A percentile compares a stretch with the other conserved stretches of the same genome.
These are phyloP conservation scores for Trissolcus basalis DNA, from an alignment of 1,140 invertebrate genomes.

Conservation along the genomic window DNA sequence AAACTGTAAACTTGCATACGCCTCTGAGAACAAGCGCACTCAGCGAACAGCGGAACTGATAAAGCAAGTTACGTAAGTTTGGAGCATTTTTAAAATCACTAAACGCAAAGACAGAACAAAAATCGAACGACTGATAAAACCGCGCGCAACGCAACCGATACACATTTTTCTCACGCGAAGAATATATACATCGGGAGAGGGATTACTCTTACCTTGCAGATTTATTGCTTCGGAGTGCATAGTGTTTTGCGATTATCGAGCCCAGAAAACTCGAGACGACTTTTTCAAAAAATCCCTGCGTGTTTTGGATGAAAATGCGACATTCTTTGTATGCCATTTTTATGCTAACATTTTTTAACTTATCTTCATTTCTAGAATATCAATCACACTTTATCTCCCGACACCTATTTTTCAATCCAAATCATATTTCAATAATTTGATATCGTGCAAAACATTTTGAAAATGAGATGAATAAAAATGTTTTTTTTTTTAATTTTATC, in stretches of 20 bases:
- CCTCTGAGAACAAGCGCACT: not conserved
- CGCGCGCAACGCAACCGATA: constrained; percentile 9
- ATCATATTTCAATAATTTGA: no score
- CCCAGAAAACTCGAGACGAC: constrained; percentile 1
- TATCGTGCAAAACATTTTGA: no score
- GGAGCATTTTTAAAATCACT: constrained; percentile 14
- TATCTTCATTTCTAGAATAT: no score
- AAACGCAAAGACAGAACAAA: constrained; percentile 1
- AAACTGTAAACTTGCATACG: constrained; percentile 5
- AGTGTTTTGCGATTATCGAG: constrained; percentile 6
- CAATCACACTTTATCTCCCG: no score
- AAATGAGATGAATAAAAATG: no score
- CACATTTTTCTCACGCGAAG: constrained; percentile 9
- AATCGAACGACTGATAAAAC: constrained; percentile 10
- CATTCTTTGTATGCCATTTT: constrained; percentile 3
- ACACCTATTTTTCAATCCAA: no score
- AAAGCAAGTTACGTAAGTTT: constrained; percentile 14
- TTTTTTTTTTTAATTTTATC: no score
- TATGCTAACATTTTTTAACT: no score
- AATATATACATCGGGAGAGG: not conserved
- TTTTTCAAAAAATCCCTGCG: not conserved
- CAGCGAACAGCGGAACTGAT: constrained; percentile 1
- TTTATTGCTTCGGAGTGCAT: constrained; percentile 12
- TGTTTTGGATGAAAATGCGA: not conserved
- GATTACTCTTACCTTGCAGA: constrained; percentile 12